Evolutionary conservation across 2,888 invertebrate species (phyloP), one percentile per base, ranked within the genome.

Genomic region (Lacanobia oleracea): DNA sequence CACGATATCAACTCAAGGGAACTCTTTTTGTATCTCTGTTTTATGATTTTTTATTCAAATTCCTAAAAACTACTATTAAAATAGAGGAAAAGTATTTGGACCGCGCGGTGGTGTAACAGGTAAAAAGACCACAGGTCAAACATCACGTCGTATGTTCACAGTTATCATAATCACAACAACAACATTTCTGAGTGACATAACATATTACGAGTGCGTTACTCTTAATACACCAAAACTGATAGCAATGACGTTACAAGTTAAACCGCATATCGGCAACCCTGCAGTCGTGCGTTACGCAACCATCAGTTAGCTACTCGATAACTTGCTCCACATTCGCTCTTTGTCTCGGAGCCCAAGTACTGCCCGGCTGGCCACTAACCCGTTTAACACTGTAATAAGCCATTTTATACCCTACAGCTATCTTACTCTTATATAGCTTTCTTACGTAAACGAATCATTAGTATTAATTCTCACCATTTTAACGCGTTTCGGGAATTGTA

Each of bases 291-390:
- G 85, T 95, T 94, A 91, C 94, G 93, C 91, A 95, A 95, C 89
- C 87, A 75, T 87, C 87, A 83, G 90, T 91, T 91, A 91, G 90
- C 90, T 88, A 91, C 87, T 91, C 90, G 91, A 92, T 91, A 93
- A 92, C 92, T 93, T 92, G 94, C 92, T 94, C 94, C 89, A 95
- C 93, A 95, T 95, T 94, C 90, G 91, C 90, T 93, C 91, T 93
- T 95, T 94, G 94, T 94, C 90, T 94, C 84, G 77, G 82, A 81
- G 81, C 83, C 86, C 85, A 85, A 80, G 88, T 86, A 75, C 82
- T 72, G 71, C 21, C 76, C 61, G 77, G 68, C 69, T 88, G 84
- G 81, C 83, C 79, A 81, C 82, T 84, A 81, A 77, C 83, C 82
- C 81, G 83, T 85, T 80, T 83, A 78, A 61, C 76, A 75, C 71